Evolutionary conservation across 1,140 invertebrate species (phyloP), one percentile per base, ranked within the genome.

Genomic region (Neoseiulus cucumeris): DNA sequence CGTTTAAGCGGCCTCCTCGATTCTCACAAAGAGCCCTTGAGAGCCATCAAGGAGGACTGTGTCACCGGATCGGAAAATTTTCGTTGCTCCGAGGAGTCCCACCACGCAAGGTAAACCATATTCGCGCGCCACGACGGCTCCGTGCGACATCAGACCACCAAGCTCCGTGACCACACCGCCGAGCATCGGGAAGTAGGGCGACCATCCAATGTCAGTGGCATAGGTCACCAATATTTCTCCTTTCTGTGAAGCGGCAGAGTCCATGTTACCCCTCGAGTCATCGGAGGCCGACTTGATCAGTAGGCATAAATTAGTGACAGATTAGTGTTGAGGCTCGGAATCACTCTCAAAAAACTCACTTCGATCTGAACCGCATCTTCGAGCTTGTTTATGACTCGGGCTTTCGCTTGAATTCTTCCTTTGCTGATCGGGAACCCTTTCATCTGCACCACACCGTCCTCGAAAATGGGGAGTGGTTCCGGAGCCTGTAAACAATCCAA

Each of bases 181-280:
- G 7, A 90, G 74, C 7, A 90, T 77, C 0, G 87, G 86, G 72
- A 90, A 91, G 74, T 88, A 89, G 1, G 87, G 87, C 7, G 84
- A 84, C 87, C 88, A 91, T 17, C 84, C 87, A 65, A 90, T 85
- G 72, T 91, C 87, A 0, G 87, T 90, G 25, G 80, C 80, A 65
- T 79, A 76, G 0, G 86, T 87, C 67, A 91, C 83, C 44, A 90
- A 76, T 67, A 91, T 81, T 71, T 91, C 87, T 1, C 85, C 85
- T 30, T 70, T 69, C 74, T 80, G 70, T 59, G 73, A 68, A 65
- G 2, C 18, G 17, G 29, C 44, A 28, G 42, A 66, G 42, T 64
- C 25, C 33, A 18, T 64, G n/a, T n/a, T n/a, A n/a, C n/a, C n/a
- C n/a, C n/a, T n/a, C n/a, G n/a, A n/a, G n/a, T n/a, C n/a, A n/a